A percentile compares a stretch with the other conserved stretches of the same genome.
Conservation (phyloP, 1,140 invertebrate genomes). For the Thereuonema tuberculata region DNA sequence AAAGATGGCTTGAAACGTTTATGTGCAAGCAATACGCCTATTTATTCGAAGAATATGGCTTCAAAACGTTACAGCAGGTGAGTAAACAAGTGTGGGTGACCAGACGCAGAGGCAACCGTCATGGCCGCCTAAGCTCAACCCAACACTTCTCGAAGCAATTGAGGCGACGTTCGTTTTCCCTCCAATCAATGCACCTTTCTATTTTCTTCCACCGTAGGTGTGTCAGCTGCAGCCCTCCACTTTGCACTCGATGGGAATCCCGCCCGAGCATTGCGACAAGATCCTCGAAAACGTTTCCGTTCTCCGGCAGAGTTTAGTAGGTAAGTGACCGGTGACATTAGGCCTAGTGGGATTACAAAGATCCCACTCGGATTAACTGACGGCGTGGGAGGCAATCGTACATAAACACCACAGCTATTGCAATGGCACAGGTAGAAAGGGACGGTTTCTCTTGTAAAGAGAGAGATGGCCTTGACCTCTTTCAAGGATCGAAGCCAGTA, state of each 20-base stretch:
- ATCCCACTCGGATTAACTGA: no score
- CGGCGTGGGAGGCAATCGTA: not conserved
- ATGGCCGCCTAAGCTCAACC: no score
- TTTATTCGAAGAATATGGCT: slow-evolving; percentile 27
- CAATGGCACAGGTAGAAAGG: no score
- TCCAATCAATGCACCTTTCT: no score
- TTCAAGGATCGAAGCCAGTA: no score
- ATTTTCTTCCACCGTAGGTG: slow-evolving; percentile 23
- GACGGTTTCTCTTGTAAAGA: not conserved
- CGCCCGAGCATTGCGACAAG: slow-evolving; percentile 27
- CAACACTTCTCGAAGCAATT: no score
- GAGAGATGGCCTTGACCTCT: no score
- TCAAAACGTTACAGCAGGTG: slow-evolving; percentile 29
- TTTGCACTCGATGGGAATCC: slow-evolving; percentile 27
- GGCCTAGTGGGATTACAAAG: no score
- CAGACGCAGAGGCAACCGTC: not conserved
- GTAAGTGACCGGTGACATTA: no score
- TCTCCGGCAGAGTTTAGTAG: slow-evolving; percentile 26
- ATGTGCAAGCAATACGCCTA: slow-evolving; percentile 30
- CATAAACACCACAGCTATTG: no score
- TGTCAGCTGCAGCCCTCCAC: slow-evolving; percentile 28
- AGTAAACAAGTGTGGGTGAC: slow-evolving; percentile 15
- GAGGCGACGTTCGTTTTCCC: no score
- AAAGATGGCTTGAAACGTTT: slow-evolving; percentile 30
- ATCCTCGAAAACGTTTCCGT: slow-evolving; percentile 29